Base-by-base conservation (phyloP, 2,797 vertebrate genomes). In the Acrossocheilus wenchowensis region DNA sequence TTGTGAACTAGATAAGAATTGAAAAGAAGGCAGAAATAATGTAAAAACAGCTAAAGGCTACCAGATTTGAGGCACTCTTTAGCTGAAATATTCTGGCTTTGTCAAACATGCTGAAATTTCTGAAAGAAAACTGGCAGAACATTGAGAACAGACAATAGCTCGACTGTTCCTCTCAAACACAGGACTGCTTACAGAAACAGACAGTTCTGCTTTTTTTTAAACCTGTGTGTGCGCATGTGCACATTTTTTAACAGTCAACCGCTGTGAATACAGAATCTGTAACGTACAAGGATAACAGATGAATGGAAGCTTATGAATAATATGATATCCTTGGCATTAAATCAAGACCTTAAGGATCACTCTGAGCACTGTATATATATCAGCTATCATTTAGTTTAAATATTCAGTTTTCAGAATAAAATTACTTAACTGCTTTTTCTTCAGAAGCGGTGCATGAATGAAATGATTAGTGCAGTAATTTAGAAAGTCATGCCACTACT, bases 81-180 rank as follows among this genome's bases (percentile, higher is more conserved):
- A 79, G 19, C 39, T 48, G 3, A 75, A 45, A 48, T 48, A 15
- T 83, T 48, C 41, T 71, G 66, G 45, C 34, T 54, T 54, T 81
- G 71, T 83, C n/a, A 73, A 73, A 73, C n/a, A 21, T 60, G n/a
- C 39, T 34, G 26, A 72, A 73, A 73, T 52, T 14, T 54, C 19
- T 45, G 34, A 83, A 54, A 48, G 57, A 84, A 78, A 62, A 26
- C 34, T 78, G 60, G 41, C 82, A 64, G 82, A 77, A 77, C 43
- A 66, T 19, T 75, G 57, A 83, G 30, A 50, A 64, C 26, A 64
- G 54, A 50, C 57, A 64, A 64, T 34, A 77, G 43, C 23, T 84
- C 3, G 68, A 3, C 60, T 68, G 60, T 84, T 77, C 73, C 43
- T 84, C 57, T 52, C 57, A 77, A 52, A 77, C 41, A 39, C 14